phyloP scores from a whole-genome alignment of 1,140 invertebrate genomes.

The Sycobia sp. region DNA sequence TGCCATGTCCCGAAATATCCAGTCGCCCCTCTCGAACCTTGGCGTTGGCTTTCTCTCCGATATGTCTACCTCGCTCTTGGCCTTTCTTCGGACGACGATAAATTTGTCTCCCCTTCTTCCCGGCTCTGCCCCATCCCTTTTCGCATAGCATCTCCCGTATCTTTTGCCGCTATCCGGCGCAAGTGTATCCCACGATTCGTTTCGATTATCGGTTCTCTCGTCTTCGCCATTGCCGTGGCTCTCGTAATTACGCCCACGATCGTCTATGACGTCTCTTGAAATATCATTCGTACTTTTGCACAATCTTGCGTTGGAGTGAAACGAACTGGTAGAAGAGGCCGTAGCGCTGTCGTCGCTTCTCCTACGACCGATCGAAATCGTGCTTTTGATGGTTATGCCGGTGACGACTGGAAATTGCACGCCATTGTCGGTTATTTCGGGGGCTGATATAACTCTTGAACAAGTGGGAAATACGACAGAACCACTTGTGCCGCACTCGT shows the following conservation, averaged over 20 bases:
- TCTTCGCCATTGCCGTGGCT: not conserved
- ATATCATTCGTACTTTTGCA: conserved; percentile 32
- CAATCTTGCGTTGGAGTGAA: conserved; percentile 3
- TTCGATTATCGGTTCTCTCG: not conserved
- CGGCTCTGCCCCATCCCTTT: not conserved
- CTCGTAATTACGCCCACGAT: not conserved
- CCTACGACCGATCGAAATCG: conserved; percentile 40
- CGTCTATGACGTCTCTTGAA: not conserved
- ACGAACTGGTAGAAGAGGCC: conserved; percentile 9
- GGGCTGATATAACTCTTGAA: conserved; percentile 47
- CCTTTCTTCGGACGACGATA: conserved; percentile 38
- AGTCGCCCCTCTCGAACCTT: conserved; percentile 42
- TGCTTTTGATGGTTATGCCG: conserved; percentile 43
- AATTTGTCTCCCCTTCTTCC: conserved; percentile 13
- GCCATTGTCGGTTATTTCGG: conserved; percentile 45
- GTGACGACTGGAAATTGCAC: conserved; percentile 18
- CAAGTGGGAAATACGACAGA: conserved; percentile 45
- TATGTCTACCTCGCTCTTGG: conserved; percentile 50
- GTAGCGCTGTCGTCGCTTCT: conserved; percentile 23
- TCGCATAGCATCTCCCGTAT: not conserved
- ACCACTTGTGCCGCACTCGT: conserved; percentile 32
- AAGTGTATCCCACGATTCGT: conserved; percentile 27
- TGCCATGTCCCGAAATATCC: conserved; percentile 42
- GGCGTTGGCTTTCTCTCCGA: conserved; percentile 46
- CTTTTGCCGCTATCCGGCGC: not conserved